A percentile compares a stretch with the other conserved stretches of the same genome.
These are phyloP conservation scores for Caenorhabditis briggsae DNA, from an alignment of 1,140 invertebrate species.

Conservation along the genomic window DNA sequence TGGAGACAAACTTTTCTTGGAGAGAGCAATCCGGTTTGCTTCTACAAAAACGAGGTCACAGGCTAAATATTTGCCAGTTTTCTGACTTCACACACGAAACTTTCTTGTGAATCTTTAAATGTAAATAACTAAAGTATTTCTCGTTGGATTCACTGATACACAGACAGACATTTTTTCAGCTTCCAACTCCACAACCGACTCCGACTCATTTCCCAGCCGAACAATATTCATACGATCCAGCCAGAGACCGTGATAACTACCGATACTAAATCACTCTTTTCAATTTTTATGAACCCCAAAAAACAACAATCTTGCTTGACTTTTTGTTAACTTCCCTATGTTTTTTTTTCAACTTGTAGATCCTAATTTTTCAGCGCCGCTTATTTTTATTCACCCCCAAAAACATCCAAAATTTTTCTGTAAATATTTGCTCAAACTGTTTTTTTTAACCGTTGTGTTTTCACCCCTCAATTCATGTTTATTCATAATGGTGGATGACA, in stretches of 20 bases:
- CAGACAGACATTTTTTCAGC: not conserved
- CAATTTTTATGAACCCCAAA: not conserved
- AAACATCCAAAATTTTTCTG: conserved; percentile 17
- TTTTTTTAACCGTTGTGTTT: not conserved
- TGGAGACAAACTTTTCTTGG: conserved; percentile 14
- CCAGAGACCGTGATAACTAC: conserved; percentile 45
- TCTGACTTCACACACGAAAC: not conserved
- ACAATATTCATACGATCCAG: conserved; percentile 50
- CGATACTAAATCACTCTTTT: conserved; percentile 28
- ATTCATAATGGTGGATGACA: conserved; percentile 36
- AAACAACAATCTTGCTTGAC: conserved; percentile 28
- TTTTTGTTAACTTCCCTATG: conserved; percentile 3
- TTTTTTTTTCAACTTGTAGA: conserved; percentile 6
- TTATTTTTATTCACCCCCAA: too few species aligned
- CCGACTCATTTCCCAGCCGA: conserved; percentile 49
- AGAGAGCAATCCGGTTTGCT: conserved; percentile 7
- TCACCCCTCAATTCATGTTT: conserved; percentile 13
- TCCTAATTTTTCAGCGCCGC: not conserved
- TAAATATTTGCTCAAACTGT: conserved; percentile 51
- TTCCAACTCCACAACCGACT: conserved; percentile 38
- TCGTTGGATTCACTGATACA: too few species aligned
- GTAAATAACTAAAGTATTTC: too few species aligned
- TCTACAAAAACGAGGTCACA: not conserved
- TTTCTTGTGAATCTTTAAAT: conserved; percentile 10
- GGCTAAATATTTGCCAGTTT: not conserved